Evolutionary conservation across 2,888 invertebrate species (phyloP), one percentile per base, ranked within the genome.

Genomic region (Dynastes tityus): DNA sequence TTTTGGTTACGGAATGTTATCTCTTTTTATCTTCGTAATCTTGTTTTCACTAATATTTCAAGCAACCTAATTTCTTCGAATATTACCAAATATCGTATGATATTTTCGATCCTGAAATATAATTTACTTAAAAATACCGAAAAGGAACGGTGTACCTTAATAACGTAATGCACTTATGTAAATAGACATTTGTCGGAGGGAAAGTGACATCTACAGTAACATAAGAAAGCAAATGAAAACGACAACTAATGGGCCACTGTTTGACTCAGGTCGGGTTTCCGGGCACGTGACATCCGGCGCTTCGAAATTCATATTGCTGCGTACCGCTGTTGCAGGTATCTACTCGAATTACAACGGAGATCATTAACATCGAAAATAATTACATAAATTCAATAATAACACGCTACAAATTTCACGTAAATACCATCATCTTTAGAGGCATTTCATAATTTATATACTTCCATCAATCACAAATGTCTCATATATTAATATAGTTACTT

Each of bases 211-310:
- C 67, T 78, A 75, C 49, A 75, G 75, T 75, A 75, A 78, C 68
- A 68, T 78, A 78, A 78, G 78, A 79, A 79, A 78, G 78, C 78
- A 79, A 80, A 81, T 80, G 80, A 79, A 78, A 81, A 76, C 81
- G 79, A 79, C 80, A 81, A 82, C 84, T 85, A 85, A 85, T 85
- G 85, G 85, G 83, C 83, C 82, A 82, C 83, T 85, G 85, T 85
- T 85, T 85, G 85, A 83, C 83, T 84, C 84, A 84, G 84, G 83
- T 85, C 84, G 83, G 84, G 84, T 85, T 86, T 86, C 85, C 85
- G 85, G 85, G 82, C 82, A 82, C 85, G 85, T 85, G 84, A 85
- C 84, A 82, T 84, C 84, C 83, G 82, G 81, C 71, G 70, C 77
- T 73, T 73, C 37, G 73, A 70, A 77, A 77, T 73, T 73, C 58